Percentiles rank a stretch among this genome's conserved stretches.
phyloP scores from a whole-genome alignment of 2,888 invertebrate genomes.

The Brenthis daphne region DNA sequence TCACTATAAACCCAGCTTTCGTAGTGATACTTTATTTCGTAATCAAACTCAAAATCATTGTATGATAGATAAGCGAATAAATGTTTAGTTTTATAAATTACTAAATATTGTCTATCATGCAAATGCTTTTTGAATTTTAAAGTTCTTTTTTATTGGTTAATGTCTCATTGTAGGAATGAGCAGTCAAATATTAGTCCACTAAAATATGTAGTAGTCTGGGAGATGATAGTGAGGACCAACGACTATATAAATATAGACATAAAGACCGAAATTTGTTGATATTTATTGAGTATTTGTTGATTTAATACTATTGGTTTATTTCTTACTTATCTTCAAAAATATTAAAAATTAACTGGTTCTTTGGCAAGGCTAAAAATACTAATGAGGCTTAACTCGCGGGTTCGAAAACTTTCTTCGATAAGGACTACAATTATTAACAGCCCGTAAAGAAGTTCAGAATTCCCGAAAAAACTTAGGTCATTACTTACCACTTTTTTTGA shows the following conservation, averaged over 20 bases:
- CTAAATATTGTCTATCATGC: background rate
- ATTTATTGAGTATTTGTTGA: no score
- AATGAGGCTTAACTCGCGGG: constrained; percentile 20
- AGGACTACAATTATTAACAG: constrained; percentile 18
- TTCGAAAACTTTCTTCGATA: constrained; percentile 19
- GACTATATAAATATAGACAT: no score
- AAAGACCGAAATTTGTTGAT: no score
- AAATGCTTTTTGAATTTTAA: no score
- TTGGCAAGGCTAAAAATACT: constrained; percentile 2
- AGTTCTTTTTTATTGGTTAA: no score
- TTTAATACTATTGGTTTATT: no score
- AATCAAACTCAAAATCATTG: constrained; percentile 19
- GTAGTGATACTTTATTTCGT: constrained; percentile 27
- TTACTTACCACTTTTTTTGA: background rate
- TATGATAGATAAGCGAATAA: background rate
- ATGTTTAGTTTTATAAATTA: background rate
- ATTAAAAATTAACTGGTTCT: background rate
- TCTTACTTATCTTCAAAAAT: background rate
- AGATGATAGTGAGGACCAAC: no score
- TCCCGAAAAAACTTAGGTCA: background rate
- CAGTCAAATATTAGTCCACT: no score
- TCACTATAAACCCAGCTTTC: constrained; percentile 30
- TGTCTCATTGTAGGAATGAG: no score
- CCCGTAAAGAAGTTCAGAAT: background rate
- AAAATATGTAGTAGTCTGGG: no score